Evolutionary conservation across 2,888 invertebrate species (phyloP).

Genomic region (Anoplius nigerrimus): DNA sequence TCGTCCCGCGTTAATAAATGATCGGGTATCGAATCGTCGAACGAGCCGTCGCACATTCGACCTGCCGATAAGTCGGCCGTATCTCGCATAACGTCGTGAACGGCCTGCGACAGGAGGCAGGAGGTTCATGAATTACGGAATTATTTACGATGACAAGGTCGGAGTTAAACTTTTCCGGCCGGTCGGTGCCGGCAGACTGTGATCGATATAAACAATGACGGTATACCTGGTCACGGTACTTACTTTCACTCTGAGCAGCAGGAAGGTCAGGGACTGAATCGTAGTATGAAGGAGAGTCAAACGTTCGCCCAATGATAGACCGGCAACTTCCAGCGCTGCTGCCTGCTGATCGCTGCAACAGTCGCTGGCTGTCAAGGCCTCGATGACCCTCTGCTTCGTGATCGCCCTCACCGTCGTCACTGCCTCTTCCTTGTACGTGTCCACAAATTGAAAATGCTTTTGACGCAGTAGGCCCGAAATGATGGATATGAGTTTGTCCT

Average conservation of each 20-base stretch:
- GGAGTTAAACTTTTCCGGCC: background rate
- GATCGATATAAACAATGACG: no score
- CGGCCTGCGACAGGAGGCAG: conserved; percentile 74
- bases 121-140: no score
- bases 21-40: conserved; percentile 78
- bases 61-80: conserved; percentile 83
- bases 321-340: conserved; percentile 71
- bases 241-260: conserved; percentile 78
- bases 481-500: conserved; percentile 91
- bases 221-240: conserved; percentile 17
- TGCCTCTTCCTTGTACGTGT: conserved; percentile 91
- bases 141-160: background rate
- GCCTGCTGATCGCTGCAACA: conserved; percentile 78
- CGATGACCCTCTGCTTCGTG: conserved; percentile 92
- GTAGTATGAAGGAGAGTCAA: conserved; percentile 77
- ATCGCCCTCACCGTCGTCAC: conserved; percentile 91
- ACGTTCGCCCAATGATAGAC: conserved; percentile 76
- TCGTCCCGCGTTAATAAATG: conserved; percentile 84
- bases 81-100: conserved; percentile 86
- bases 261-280: conserved; percentile 76
- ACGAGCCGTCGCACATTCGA: conserved; percentile 61
- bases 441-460: conserved; percentile 92
- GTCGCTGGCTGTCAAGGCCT: conserved; percentile 81
- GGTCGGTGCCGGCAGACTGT: no score
- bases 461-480: conserved; percentile 93